Conservation (phyloP, 2,888 invertebrate genomes). For the Morpho deidamia region DNA sequence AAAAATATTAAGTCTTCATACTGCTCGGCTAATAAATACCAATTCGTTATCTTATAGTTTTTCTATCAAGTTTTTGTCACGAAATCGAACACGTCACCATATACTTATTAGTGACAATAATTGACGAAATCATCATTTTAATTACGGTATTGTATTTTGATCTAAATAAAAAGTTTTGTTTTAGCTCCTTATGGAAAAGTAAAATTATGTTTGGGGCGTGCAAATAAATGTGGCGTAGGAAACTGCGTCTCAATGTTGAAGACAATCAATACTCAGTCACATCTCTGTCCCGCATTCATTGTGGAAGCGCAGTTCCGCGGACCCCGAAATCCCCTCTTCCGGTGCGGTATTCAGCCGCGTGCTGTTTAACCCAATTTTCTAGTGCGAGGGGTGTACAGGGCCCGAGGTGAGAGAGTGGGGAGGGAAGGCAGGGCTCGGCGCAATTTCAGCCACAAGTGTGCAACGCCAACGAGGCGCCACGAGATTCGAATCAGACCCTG, state of each 20-base stretch:
- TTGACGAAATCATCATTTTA: not conserved
- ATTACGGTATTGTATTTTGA: not conserved
- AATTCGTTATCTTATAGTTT: not conserved
- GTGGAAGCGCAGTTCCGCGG: constrained; percentile 67
- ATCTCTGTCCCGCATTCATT: constrained; percentile 71
- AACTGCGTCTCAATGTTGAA: constrained; percentile 54
- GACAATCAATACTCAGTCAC: constrained; percentile 74
- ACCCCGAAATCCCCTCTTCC: constrained; percentile 71
- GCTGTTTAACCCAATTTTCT: constrained; percentile 77
- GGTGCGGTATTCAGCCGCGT: constrained; percentile 66
- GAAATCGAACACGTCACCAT: not conserved
- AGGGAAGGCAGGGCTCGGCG: constrained; percentile 35
- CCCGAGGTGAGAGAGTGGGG: constrained; percentile 43
- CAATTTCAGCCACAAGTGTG: constrained; percentile 67
- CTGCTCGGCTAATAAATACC: no score
- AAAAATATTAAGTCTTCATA: no score
- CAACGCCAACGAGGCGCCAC: constrained; percentile 57
- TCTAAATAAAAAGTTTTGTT: not conserved
- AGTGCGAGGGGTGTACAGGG: constrained; percentile 62
- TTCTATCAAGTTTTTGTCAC: not conserved
- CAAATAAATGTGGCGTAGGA: constrained; percentile 38
- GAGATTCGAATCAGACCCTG: constrained; percentile 59
- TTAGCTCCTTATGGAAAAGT: no score
- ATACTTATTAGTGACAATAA: not conserved
- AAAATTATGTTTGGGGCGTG: constrained; percentile 19